Evolutionary conservation across 2,797 vertebrate genomes (phyloP).

Genomic region (Eulemur mongoz): DNA sequence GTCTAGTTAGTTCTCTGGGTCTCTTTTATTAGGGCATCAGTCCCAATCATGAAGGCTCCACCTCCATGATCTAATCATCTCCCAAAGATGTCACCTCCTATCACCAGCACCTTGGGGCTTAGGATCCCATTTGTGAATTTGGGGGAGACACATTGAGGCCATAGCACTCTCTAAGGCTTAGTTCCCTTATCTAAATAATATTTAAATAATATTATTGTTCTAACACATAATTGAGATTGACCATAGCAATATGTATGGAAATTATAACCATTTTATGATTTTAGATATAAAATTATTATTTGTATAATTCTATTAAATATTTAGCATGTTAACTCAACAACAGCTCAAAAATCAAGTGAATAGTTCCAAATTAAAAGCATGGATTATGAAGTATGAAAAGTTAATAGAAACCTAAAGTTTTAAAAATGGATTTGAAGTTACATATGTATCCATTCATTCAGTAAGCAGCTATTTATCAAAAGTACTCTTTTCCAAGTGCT

Average conservation of each 20-base stretch:
- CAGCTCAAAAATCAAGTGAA: not conserved
- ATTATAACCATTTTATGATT: not conserved
- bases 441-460: not conserved
- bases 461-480: not conserved
- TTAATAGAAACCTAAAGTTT: not conserved
- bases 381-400: not conserved
- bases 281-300: not conserved
- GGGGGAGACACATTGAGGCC: not conserved
- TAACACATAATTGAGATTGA: not conserved
- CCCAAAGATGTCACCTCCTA: too few relatives aligned
- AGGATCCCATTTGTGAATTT: not conserved
- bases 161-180: not conserved
- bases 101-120: not conserved
- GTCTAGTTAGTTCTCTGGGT: not conserved
- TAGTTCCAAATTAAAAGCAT: not conserved
- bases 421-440: not conserved
- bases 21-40: not conserved
- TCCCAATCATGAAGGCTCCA: not conserved
- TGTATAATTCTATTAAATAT: not conserved
- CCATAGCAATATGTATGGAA: not conserved
- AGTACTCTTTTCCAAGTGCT: not conserved
- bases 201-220: not conserved
- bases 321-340: not conserved
- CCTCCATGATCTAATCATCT: not conserved
- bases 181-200: not conserved